A percentile compares a stretch with the other conserved stretches of the same genome.
These are phyloP conservation scores for Corapipo altera DNA, from an alignment of 2,113 vertebrate genomes.

Conservation along the genomic window DNA sequence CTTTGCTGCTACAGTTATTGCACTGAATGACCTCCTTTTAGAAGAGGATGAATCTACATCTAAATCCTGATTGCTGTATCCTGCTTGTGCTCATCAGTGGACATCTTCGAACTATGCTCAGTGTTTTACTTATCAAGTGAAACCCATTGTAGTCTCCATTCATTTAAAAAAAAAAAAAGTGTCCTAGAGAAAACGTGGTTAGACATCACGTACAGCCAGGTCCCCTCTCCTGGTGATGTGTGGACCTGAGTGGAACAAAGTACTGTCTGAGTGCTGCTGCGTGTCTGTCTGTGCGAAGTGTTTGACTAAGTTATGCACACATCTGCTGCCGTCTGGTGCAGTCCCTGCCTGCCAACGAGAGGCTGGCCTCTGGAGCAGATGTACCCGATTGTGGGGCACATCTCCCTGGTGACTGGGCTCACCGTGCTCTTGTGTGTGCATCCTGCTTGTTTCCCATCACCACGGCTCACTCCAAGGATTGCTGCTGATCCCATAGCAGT, in stretches of 20 bases:
- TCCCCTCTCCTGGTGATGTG: background rate
- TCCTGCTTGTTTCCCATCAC: background rate
- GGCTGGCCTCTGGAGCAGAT: background rate
- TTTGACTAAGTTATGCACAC: background rate
- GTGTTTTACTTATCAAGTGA: slow-evolving; percentile 13
- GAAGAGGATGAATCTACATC: slow-evolving; percentile 56
- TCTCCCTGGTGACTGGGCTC: background rate
- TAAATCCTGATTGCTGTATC: slow-evolving; percentile 55
- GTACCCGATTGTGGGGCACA: background rate
- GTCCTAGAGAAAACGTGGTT: background rate
- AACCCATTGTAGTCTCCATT: background rate
- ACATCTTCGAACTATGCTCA: background rate
- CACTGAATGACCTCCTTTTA: slow-evolving; percentile 86
- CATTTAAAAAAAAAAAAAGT: background rate
- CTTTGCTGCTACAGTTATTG: slow-evolving; percentile 93
- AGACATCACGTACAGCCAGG: background rate
- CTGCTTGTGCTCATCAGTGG: background rate
- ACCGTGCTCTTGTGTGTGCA: background rate
- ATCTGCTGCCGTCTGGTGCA: background rate
- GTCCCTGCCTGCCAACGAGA: background rate
- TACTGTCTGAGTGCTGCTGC: background rate
- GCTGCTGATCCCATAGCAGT: background rate
- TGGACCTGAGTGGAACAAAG: background rate
- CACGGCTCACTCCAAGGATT: background rate
- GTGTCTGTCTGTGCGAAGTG: background rate